Evolutionary conservation across 2,113 vertebrate species (phyloP).

Genomic region (Bombycilla garrulus): DNA sequence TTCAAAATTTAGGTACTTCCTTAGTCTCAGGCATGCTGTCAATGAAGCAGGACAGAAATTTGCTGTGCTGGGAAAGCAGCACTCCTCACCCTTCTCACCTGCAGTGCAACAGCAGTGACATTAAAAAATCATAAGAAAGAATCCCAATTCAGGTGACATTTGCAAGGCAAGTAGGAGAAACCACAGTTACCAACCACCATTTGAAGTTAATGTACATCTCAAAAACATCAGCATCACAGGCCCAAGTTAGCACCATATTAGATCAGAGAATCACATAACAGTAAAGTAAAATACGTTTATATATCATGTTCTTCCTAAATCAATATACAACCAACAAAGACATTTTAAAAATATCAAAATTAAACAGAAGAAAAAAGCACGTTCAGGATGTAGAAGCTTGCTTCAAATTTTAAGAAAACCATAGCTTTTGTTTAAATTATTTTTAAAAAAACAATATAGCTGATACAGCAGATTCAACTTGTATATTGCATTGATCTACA

Average conservation of each 20-base stretch:
- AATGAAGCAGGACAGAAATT: neutral
- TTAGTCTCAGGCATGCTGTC: neutral
- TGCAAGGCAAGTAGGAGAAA: neutral
- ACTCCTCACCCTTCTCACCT: neutral
- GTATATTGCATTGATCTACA: neutral
- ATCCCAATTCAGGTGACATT: neutral
- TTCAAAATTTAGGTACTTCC: neutral
- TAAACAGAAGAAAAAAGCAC: neutral
- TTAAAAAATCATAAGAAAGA: neutral
- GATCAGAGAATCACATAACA: neutral
- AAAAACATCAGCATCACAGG: neutral
- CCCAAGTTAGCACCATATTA: neutral
- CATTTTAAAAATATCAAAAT: neutral
- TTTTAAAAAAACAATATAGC: neutral
- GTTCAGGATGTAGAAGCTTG: neutral
- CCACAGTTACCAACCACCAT: neutral
- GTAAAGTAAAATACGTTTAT: neutral
- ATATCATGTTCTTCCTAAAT: neutral
- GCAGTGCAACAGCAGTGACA: neutral
- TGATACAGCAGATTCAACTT: neutral
- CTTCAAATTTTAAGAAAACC: neutral
- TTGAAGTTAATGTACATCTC: neutral
- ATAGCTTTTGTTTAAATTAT: neutral
- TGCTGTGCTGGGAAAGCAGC: fast-evolving
- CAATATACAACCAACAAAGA: neutral